phyloP scores from a whole-genome alignment of 2,113 vertebrate species.

The Eira barbara region DNA sequence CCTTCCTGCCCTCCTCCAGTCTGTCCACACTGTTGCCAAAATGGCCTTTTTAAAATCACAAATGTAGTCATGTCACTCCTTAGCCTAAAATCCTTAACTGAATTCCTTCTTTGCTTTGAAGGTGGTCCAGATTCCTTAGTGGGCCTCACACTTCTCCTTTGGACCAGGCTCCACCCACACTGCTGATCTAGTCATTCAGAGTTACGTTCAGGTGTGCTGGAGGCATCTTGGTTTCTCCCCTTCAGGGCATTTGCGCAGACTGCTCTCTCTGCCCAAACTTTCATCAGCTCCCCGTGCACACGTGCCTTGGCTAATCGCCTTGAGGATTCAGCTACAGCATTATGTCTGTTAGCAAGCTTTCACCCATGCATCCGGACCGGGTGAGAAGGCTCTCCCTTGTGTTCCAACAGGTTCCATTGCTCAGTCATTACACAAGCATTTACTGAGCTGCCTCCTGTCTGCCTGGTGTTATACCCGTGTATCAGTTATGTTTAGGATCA shows the following conservation, averaged over 20 bases:
- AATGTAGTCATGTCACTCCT: neutral
- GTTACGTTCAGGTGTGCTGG: neutral
- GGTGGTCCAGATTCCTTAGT: neutral
- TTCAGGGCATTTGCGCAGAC: neutral
- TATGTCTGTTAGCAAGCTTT: neutral
- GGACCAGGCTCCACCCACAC: neutral
- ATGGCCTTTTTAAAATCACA: neutral
- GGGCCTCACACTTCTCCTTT: neutral
- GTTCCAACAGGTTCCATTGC: neutral
- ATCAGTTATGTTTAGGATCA: neutral
- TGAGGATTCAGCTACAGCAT: neutral
- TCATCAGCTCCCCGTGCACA: neutral
- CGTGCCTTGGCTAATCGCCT: neutral
- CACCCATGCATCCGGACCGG: neutral
- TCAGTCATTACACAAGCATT: neutral
- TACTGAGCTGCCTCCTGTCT: neutral
- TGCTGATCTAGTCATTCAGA: neutral
- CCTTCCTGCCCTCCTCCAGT: neutral
- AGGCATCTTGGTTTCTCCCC: neutral
- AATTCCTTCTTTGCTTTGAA: neutral
- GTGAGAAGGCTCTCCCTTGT: neutral
- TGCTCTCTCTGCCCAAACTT: neutral
- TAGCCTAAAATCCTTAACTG: neutral
- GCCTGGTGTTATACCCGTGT: neutral
- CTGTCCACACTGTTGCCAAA: neutral